These are phyloP conservation scores for Phenganax marumi DNA, from an alignment of 92 coral and sea anemone genomes.

Conservation along the genomic window DNA sequence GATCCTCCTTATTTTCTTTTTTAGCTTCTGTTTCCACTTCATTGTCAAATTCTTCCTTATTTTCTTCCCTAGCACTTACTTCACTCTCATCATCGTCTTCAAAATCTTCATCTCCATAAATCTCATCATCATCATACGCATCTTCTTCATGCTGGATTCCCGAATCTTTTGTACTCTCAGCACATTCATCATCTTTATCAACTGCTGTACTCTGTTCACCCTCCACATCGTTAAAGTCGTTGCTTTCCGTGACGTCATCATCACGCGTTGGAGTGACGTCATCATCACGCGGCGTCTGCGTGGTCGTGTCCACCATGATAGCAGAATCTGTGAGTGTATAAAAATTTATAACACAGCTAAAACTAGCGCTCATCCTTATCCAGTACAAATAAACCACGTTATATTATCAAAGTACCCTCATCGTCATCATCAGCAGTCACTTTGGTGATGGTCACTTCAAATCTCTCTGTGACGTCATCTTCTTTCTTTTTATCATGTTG, in stretches of 20 bases:
- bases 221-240: constrained; percentile 33
- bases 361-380: not conserved
- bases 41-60: not conserved
- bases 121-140: constrained; percentile 52
- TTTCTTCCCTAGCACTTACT: not conserved
- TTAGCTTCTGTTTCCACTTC: constrained; percentile 8
- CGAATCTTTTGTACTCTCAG: constrained; percentile 49
- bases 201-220: constrained; percentile 47
- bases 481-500: constrained; percentile 48
- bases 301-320: constrained; percentile 72
- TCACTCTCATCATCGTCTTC: constrained; percentile 35
- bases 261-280: constrained; percentile 36
- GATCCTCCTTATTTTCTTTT: constrained; percentile 1
- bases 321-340: constrained; percentile 32
- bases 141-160: constrained; percentile 52
- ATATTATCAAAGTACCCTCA: constrained; percentile 6
- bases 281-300: constrained; percentile 83
- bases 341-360: not conserved
- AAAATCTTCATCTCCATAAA: constrained; percentile 47
- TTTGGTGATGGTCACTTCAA: constrained; percentile 93
- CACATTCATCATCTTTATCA: constrained; percentile 32
- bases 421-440: constrained; percentile 54
- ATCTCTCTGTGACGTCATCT: constrained; percentile 60
- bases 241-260: constrained; percentile 43
- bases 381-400: not conserved